Conservation (phyloP, 2,113 vertebrate genomes). For the Donacobius atricapilla region DNA sequence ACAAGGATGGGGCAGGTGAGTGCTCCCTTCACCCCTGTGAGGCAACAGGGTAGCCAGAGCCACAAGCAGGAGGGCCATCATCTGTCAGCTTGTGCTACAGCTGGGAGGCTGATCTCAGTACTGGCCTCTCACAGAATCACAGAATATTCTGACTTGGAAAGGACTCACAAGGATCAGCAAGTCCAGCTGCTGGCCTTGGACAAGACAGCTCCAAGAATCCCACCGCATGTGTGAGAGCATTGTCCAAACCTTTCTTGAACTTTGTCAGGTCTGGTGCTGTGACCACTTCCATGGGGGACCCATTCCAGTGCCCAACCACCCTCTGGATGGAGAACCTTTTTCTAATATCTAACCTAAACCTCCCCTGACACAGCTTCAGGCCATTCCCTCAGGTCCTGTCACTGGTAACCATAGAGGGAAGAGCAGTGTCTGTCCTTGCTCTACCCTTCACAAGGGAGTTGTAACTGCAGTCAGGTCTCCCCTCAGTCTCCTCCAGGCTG, state of each 20-base stretch:
- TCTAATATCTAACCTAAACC: not conserved
- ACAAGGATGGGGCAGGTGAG: not conserved
- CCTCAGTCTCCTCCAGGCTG: not conserved
- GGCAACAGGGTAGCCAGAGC: not conserved
- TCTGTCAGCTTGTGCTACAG: not conserved
- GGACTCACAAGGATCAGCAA: not conserved
- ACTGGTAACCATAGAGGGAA: not conserved
- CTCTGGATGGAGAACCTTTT: not conserved
- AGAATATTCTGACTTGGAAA: not conserved
- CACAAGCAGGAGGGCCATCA: not conserved
- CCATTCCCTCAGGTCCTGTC: not conserved
- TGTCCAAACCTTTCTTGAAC: not conserved
- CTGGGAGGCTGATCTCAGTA: not conserved
- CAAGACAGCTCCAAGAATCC: not conserved
- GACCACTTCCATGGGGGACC: not conserved
- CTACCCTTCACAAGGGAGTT: not conserved
- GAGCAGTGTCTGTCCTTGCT: not conserved
- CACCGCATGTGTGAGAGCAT: accelerated
- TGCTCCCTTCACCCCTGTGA: not conserved
- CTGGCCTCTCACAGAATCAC: not conserved
- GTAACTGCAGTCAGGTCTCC: not conserved
- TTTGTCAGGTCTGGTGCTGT: not conserved
- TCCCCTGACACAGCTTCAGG: not conserved
- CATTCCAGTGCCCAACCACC: not conserved
- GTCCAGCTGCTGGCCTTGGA: not conserved